Evolutionary conservation across 2,888 invertebrate genomes (phyloP), one percentile per base, ranked within the genome.

Genomic region (Diarsia rubi): DNA sequence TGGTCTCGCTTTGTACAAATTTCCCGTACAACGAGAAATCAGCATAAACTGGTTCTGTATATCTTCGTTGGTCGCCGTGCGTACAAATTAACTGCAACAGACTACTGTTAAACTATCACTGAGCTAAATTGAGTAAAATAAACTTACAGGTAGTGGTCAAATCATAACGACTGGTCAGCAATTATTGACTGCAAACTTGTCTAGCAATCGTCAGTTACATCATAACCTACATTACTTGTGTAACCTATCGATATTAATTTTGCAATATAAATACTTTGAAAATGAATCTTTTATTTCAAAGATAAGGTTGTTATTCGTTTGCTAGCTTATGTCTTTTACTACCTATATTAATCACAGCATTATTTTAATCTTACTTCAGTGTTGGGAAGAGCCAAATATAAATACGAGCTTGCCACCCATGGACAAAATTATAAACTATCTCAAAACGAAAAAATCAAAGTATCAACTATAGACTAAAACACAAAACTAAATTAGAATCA

Each of bases 101-200:
- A 45, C 19, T 70, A 60, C 44, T 14, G 45, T n/a, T 11, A 5
- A 9, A 19, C 0, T 6, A 57, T 49, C 78, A 2, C 24, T 54
- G 24, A 12, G 16, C 42, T 1, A 71, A 11, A 69, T 19, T 49
- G 24, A 77, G n/a, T 77, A 24, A 47, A 64, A 31, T 70, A n/a
- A 70, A 54, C 44, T 65, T 12, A 31, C 37, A 21, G 31, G 24
- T 60, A 14, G 14, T 57, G 69, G 37, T 52, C 21, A 37, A 45
- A 64, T 70, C 49, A 42, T 65, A 71, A 47, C 27, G 14, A 68
- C 54, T 64, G 21, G 37, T 27, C 44, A 71, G 81, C 47, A 71
- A 70, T 82, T 71, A 68, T 31, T 42, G 19, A 42, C 27, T 16
- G 5, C 24, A 52, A 57, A 59, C 59, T 59, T 59, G 14, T 44